These are phyloP conservation scores for Mycogona germanica DNA, from an alignment of 2,888 invertebrate species.

Conservation along the genomic window DNA sequence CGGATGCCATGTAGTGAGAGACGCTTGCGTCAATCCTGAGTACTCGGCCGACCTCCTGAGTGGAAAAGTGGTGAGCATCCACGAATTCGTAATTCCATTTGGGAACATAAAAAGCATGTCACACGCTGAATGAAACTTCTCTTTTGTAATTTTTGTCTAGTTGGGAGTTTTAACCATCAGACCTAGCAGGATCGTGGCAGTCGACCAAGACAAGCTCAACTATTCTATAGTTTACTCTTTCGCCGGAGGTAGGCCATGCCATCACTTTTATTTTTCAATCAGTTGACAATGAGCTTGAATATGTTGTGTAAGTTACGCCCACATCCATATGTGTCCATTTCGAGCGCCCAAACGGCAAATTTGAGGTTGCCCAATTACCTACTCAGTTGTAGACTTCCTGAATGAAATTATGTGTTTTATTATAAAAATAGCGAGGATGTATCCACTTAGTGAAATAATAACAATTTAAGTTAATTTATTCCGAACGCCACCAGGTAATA, in stretches of 20 bases:
- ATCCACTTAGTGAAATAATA: not conserved
- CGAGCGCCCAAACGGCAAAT: too few relatives aligned
- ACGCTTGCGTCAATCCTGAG: constrained; percentile 75
- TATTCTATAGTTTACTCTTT: constrained; percentile 70
- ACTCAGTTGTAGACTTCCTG: too few relatives aligned
- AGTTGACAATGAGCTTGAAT: not conserved
- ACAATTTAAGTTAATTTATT: too few relatives aligned
- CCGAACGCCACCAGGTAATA: constrained; percentile 41
- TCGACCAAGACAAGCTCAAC: constrained; percentile 79
- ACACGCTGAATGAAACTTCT: not conserved
- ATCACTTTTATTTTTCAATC: not conserved
- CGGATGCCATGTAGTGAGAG: constrained; percentile 66
- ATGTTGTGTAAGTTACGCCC: too few relatives aligned
- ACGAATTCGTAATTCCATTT: not conserved
- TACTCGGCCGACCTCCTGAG: constrained; percentile 60
- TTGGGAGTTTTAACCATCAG: constrained; percentile 69
- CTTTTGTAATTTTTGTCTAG: constrained; percentile 11
- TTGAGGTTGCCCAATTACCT: too few relatives aligned
- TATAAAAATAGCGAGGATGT: too few relatives aligned
- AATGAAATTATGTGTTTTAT: too few relatives aligned
- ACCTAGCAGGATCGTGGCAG: constrained; percentile 79
- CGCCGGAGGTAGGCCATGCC: constrained; percentile 44
- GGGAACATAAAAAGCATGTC: too few relatives aligned
- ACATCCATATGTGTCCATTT: too few relatives aligned
- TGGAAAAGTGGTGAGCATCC: constrained; percentile 16